Percentiles rank a stretch among this genome's conserved stretches.
These are phyloP conservation scores for Poeciliopsis infans DNA, from an alignment of 2,797 vertebrate genomes.

Conservation along the genomic window DNA sequence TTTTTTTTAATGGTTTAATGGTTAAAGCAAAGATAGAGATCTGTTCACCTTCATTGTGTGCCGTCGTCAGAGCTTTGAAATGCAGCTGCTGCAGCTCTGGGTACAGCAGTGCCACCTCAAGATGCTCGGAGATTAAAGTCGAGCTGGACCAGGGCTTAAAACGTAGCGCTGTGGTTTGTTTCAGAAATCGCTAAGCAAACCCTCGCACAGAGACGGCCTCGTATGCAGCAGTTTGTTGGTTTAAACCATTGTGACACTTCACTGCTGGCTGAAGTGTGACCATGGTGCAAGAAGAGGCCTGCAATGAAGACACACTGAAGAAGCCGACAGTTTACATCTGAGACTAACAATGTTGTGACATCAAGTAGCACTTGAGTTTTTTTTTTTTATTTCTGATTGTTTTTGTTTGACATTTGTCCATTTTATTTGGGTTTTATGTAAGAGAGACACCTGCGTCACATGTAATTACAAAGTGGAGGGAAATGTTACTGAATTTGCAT, in stretches of 20 bases:
- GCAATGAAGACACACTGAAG: neutral
- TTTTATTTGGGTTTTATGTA: neutral
- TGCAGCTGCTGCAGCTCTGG: conserved; percentile 4
- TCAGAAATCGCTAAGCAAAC: neutral
- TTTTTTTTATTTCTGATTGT: neutral
- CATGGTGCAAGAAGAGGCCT: neutral
- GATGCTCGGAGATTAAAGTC: neutral
- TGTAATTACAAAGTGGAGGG: neutral
- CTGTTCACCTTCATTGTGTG: conserved; percentile 5
- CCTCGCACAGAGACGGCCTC: neutral
- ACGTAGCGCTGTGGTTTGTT: neutral
- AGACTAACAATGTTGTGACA: neutral
- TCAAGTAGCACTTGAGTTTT: neutral
- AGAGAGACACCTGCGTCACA: neutral
- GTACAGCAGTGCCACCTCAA: conserved; percentile 1
- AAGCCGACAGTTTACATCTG: neutral
- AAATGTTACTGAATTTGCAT: neutral
- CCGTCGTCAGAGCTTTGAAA: conserved; percentile 10
- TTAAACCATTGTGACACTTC: neutral
- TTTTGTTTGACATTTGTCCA: neutral
- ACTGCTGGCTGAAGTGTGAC: neutral
- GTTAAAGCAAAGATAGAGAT: conserved; percentile 10
- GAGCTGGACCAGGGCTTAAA: neutral
- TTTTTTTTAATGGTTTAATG: neutral
- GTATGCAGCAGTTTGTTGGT: neutral